Percentiles rank a stretch among this genome's conserved stretches.
phyloP scores from a whole-genome alignment of 2,113 vertebrate genomes.

The Dascyllus trimaculatus region DNA sequence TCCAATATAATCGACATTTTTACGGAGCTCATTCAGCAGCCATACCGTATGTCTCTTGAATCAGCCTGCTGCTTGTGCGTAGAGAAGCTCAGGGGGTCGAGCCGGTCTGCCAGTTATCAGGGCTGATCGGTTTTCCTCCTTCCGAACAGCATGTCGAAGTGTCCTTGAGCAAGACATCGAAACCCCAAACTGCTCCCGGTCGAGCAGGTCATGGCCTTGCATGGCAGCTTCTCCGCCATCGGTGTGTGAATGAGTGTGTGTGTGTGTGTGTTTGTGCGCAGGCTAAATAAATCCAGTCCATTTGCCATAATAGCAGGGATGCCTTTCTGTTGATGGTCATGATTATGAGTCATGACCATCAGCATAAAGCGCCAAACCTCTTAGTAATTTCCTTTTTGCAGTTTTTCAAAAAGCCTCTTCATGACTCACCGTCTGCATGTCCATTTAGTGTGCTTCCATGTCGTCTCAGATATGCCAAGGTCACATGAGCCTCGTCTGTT shows the following conservation, averaged over 20 bases:
- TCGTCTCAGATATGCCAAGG: slow-evolving; percentile 13
- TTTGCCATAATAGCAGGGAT: slow-evolving; percentile 31
- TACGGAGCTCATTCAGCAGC: slow-evolving; percentile 17
- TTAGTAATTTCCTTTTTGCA: slow-evolving; percentile 4
- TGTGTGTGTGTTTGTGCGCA: neutral
- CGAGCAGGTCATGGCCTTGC: slow-evolving; percentile 48
- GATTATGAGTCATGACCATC: slow-evolving; percentile 38
- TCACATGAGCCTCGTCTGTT: slow-evolving; percentile 2
- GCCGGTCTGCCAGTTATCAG: slow-evolving; percentile 1
- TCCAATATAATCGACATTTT: slow-evolving; percentile 61
- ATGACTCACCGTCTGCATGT: slow-evolving; percentile 10
- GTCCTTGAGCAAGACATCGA: slow-evolving; percentile 36
- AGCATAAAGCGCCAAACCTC: slow-evolving; percentile 26
- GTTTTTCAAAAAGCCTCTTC: neutral
- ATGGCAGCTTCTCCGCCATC: slow-evolving; percentile 47
- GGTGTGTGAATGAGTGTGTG: neutral
- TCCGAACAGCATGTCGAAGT: slow-evolving; percentile 36
- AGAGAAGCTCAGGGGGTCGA: slow-evolving; percentile 1
- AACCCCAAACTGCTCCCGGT: slow-evolving; percentile 24
- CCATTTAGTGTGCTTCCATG: slow-evolving; percentile 14
- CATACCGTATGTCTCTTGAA: neutral
- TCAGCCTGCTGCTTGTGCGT: slow-evolving; percentile 15
- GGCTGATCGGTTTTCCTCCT: neutral
- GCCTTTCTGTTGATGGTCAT: slow-evolving; percentile 12
- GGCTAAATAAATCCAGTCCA: slow-evolving; percentile 30